Conservation (phyloP, 2,888 invertebrate genomes). For the Automeris io region DNA sequence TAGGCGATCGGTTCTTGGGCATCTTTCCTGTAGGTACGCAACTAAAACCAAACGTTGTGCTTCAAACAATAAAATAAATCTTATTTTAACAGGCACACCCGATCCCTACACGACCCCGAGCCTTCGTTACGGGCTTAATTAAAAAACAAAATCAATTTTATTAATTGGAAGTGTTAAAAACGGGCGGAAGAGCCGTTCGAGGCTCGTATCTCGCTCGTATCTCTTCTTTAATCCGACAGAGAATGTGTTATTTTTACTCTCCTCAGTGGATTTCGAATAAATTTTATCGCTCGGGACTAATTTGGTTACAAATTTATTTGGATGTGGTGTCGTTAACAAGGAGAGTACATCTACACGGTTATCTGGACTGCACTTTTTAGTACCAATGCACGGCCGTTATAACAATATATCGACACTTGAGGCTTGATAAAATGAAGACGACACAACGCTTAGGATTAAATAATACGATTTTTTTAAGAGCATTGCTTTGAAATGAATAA, state of each 20-base stretch:
- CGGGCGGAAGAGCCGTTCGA: conserved; percentile 70
- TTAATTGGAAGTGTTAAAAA: conserved; percentile 78
- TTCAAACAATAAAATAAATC: conserved; percentile 74
- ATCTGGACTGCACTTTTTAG: conserved; percentile 69
- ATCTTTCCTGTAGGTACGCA: conserved; percentile 36
- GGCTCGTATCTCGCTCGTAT: conserved; percentile 67
- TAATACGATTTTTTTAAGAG: conserved; percentile 62
- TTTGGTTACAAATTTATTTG: conserved; percentile 78
- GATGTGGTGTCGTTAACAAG: conserved; percentile 74
- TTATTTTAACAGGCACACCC: conserved; percentile 65
- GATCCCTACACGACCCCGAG: conserved; percentile 63
- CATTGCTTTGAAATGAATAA: conserved; percentile 49
- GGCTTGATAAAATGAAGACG: conserved; percentile 73
- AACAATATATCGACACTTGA: conserved; percentile 72
- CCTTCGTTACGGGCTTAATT: conserved; percentile 71
- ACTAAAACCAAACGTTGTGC: conserved; percentile 54
- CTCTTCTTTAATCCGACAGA: conserved; percentile 74
- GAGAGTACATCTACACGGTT: conserved; percentile 66
- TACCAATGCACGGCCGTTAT: conserved; percentile 63
- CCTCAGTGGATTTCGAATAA: conserved; percentile 74
- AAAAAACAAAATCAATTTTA: conserved; percentile 78
- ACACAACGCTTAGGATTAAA: conserved; percentile 72
- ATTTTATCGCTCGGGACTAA: conserved; percentile 76
- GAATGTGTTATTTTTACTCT: conserved; percentile 77
- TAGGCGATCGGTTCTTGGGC: conserved; percentile 45